Conservation (phyloP, 2,113 vertebrate genomes). For the Heterochromis multidens region DNA sequence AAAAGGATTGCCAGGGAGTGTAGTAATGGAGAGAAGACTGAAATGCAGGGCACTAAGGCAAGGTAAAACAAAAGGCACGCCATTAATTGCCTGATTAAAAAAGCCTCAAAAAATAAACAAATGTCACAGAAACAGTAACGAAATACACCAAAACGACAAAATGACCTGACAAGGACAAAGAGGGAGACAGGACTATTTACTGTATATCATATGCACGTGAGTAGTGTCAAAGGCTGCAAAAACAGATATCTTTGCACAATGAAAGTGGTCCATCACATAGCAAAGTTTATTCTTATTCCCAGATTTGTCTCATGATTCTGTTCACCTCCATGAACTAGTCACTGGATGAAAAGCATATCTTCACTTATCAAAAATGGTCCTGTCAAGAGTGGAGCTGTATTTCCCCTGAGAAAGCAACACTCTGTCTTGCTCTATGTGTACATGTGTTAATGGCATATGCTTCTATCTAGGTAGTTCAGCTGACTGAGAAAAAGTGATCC, state of each 20-base stretch:
- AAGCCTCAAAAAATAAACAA: background rate
- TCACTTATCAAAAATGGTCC: conserved; percentile 17
- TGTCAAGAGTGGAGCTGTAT: background rate
- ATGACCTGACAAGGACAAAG: background rate
- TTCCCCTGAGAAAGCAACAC: conserved; percentile 30
- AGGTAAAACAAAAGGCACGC: background rate
- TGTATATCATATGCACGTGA: too few species aligned
- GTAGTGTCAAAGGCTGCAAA: background rate
- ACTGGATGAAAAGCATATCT: background rate
- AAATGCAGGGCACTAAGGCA: background rate
- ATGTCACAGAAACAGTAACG: background rate
- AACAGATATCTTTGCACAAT: background rate
- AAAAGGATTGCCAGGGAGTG: background rate
- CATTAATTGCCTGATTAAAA: background rate
- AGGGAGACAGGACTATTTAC: background rate
- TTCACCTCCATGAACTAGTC: background rate
- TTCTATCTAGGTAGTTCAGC: background rate
- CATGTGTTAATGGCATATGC: background rate
- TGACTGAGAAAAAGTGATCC: conserved; percentile 13
- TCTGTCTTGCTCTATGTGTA: conserved; percentile 6
- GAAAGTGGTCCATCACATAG: background rate
- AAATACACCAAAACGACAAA: background rate
- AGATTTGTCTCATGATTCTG: background rate
- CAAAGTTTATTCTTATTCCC: background rate
- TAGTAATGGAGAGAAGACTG: background rate